Evolutionary conservation across 2,888 invertebrate genomes (phyloP), one percentile per base, ranked within the genome.

Genomic region (Oconnorella tubifera): DNA sequence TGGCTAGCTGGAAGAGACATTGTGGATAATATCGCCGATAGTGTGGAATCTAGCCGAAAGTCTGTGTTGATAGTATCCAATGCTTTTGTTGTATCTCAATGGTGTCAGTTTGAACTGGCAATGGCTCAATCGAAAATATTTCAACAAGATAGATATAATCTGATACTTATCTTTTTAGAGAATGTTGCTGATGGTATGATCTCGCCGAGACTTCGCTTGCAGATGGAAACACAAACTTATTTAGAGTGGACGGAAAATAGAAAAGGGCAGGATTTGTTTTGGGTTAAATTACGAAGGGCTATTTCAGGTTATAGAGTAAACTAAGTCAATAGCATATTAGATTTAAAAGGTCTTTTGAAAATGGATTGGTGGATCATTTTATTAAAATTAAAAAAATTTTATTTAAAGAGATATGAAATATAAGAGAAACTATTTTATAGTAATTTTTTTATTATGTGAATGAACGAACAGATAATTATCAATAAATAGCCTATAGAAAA

Each of bases 71-170:
- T 89, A 6, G 84, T 89, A 19, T 88, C 88, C 0, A 83, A 86
- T 50, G 82, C 84, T 69, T 89, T 89, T 76, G 78, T 88, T 4
- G 80, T 85, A 6, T 89, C 89, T 70, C 87, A 88, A 69, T 89
- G 89, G 89, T 89, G 89, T 73, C 87, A 88, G 73, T 89, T 88
- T 70, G 89, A 89, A 78, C 86, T 89, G 86, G 87, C 88, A 71
- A 75, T 89, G 56, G 89, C 88, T 0, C 88, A 89, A 66, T 87
- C 88, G 75, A 70, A 75, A 19, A 59, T 78, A 2, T 70, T 80
- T 10, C 77, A 78, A 40, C 73, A 72, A 28, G 67, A 74, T n/a
- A 84, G 87, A 85, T 87, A 88, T 71, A 86, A 87, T 60, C 79
- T 89, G 25, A 85, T 88, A 0, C 76, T 89, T 0, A 85, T 89